These are phyloP conservation scores for Temnothorax longispinosus DNA, from an alignment of 1,140 invertebrate genomes.

Conservation along the genomic window DNA sequence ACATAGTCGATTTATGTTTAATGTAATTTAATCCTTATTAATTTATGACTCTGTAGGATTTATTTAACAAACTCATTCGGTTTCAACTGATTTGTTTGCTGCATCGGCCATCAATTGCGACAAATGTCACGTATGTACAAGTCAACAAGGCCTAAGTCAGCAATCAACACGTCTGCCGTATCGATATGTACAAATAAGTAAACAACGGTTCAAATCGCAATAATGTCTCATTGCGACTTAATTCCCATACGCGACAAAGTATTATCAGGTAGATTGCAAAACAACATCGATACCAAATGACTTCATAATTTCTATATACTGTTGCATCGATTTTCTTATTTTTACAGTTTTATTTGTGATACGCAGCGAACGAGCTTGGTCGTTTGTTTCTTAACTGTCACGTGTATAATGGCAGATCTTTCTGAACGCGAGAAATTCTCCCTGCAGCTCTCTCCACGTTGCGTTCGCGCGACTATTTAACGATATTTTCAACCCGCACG, in stretches of 20 bases:
- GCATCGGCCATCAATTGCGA: background rate
- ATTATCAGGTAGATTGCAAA: background rate
- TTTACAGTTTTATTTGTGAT: background rate
- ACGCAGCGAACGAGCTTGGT: no score
- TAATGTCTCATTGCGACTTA: background rate
- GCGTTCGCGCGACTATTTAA: conserved; percentile 20
- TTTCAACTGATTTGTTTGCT: background rate
- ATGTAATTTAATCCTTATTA: background rate
- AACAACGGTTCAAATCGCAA: background rate
- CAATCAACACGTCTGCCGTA: background rate
- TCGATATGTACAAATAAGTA: background rate
- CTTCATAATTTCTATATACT: background rate
- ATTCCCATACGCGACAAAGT: background rate
- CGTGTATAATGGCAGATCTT: background rate
- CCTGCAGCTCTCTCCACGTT: no score
- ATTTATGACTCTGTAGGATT: background rate
- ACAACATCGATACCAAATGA: background rate
- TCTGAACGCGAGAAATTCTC: background rate
- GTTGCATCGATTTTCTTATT: background rate
- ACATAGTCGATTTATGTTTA: background rate
- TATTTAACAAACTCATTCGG: background rate
- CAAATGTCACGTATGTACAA: background rate
- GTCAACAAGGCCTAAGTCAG: background rate
- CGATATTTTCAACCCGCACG: conserved; percentile 16
- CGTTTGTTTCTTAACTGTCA: background rate